Conservation (phyloP, 2,888 invertebrate species). For the Acronicta aceris region DNA sequence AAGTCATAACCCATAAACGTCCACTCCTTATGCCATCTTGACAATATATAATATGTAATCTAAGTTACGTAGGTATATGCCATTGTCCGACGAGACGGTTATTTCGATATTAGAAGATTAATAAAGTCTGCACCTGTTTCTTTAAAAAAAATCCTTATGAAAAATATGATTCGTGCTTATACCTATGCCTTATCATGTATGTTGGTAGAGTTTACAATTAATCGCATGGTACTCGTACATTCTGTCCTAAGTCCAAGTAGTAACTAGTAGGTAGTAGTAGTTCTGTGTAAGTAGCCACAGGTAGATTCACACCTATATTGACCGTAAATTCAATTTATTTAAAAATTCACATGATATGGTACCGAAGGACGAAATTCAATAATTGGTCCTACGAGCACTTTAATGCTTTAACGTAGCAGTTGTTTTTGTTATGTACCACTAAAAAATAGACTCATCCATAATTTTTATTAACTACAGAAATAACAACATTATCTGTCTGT, state of each 20-base stretch:
- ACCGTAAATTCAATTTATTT: neutral
- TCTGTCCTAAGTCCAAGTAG: too few species aligned
- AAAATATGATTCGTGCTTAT: too few species aligned
- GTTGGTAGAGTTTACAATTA: too few species aligned
- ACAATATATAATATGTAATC: conserved; percentile 18
- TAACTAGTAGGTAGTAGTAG: too few species aligned
- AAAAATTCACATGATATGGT: neutral
- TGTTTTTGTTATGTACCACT: too few species aligned
- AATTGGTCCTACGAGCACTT: neutral
- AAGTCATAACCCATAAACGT: conserved; percentile 62
- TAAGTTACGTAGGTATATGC: conserved; percentile 18
- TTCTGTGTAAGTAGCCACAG: too few species aligned
- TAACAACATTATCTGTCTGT: neutral
- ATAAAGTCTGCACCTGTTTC: neutral
- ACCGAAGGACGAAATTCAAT: neutral
- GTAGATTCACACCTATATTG: too few species aligned
- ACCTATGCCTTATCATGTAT: too few species aligned
- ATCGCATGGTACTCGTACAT: too few species aligned
- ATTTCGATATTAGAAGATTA: conserved; percentile 29
- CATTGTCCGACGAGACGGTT: conserved; percentile 25
- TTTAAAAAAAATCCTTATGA: neutral
- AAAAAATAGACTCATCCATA: neutral
- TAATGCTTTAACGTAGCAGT: neutral
- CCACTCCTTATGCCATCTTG: conserved; percentile 59
- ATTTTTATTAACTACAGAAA: too few species aligned